A percentile compares a stretch with the other conserved stretches of the same genome.
These are phyloP conservation scores for Lagocephalus sceleratus DNA, from an alignment of 2,797 vertebrate species.

Conservation along the genomic window DNA sequence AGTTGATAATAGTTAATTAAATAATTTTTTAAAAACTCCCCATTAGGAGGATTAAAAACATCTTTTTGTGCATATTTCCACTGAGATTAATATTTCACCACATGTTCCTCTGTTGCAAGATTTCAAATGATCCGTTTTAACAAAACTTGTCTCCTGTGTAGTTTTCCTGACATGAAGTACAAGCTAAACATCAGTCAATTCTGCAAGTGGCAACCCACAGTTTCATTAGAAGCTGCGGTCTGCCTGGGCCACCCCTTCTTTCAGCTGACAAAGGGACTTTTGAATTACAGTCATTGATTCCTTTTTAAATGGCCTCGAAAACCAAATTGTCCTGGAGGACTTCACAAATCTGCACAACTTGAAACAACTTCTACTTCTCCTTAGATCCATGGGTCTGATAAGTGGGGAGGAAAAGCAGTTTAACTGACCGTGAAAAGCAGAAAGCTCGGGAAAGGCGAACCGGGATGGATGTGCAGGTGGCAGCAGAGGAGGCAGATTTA, in stretches of 20 bases:
- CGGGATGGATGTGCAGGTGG: too few species aligned
- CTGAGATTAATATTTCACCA: too few species aligned
- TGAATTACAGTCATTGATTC: slow-evolving; percentile 1
- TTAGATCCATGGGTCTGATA: background rate
- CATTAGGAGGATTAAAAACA: too few species aligned
- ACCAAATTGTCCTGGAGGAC: slow-evolving; percentile 1
- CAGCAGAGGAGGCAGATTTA: too few species aligned
- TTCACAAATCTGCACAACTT: background rate
- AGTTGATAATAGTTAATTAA: background rate
- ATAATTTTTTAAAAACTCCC: background rate
- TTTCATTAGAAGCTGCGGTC: background rate
- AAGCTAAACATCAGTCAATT: too few species aligned
- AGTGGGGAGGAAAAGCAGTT: background rate
- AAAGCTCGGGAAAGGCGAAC: background rate
- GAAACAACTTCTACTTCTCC: background rate
- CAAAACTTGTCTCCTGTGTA: too few species aligned
- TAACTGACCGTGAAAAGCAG: background rate
- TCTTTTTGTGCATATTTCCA: too few species aligned
- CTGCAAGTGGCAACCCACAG: background rate
- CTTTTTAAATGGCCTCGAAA: background rate
- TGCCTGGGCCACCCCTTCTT: slow-evolving; percentile 3
- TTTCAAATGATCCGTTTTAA: too few species aligned
- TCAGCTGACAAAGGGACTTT: background rate
- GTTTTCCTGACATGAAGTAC: too few species aligned
- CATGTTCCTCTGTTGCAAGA: too few species aligned